These are phyloP conservation scores for Chlamydotis undulata DNA, from an alignment of 2,113 vertebrate genomes.

Conservation along the genomic window DNA sequence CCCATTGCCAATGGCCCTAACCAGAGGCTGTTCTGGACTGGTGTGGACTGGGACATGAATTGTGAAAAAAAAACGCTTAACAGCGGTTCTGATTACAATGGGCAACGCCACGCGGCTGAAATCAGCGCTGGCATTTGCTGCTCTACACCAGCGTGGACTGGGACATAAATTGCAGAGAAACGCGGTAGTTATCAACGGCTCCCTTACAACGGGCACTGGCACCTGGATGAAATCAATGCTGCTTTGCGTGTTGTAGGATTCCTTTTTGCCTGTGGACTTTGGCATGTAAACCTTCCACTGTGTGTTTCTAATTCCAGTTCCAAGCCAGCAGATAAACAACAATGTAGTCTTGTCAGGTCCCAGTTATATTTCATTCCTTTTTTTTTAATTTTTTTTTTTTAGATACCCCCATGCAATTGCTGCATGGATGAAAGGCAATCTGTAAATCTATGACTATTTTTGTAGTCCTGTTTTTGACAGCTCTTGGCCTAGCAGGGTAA, in stretches of 20 bases:
- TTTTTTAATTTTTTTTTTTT: constrained; percentile 24
- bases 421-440: not conserved
- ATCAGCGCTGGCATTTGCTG: not conserved
- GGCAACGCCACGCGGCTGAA: not conserved
- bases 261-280: not conserved
- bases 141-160: not conserved
- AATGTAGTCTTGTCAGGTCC: constrained; percentile 22
- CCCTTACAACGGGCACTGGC: not conserved
- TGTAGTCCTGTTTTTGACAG: constrained; percentile 24
- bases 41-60: not conserved
- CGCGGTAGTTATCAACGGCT: not conserved
- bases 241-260: constrained; percentile 1
- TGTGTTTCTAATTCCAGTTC: constrained; percentile 7
- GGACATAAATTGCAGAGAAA: not conserved
- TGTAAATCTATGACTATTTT: constrained; percentile 3
- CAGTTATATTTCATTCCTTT: constrained; percentile 12
- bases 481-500: constrained; percentile 6
- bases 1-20: not conserved
- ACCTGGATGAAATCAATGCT: not conserved
- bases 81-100: not conserved
- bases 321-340: constrained; percentile 15
- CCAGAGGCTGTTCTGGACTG: not conserved
- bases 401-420: not conserved
- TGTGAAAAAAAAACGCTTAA: not conserved
- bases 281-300: not conserved